Base-by-base conservation (phyloP, 1,140 invertebrate genomes). In the Brachionus paranguensis region DNA sequence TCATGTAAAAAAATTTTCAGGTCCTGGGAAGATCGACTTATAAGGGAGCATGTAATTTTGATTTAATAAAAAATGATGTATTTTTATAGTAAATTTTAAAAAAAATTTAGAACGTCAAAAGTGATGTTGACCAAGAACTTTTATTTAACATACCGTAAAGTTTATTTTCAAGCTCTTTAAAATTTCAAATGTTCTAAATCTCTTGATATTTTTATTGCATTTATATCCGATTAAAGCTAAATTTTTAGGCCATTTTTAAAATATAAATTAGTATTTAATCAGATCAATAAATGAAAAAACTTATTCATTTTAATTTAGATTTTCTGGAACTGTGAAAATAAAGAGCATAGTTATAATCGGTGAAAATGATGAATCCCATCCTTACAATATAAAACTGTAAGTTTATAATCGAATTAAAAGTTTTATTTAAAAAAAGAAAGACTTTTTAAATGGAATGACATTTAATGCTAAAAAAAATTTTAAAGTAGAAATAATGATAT, bases 111-210 rank as follows among this genome's bases (percentile, higher is more conserved):
- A 33, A 33, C 29, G 96, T 98, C 0, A 93, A 97, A 90, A 97
- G 95, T 91, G 96, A 97, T 92, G 93, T 92, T 11, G 96, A 98
- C 91, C 93, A 95, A 89, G 96, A 98, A 90, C 90, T 98, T 5
- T 89, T 98, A 0, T 96, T 98, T 87, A 97, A 97, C 89, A 95
- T 98, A 87, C 96, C 96, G 92, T 93, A 90, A 91, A 79, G 55
- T 33, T 65, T 84, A 50, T 14, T 84, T 33, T 33, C 29, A 33
- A 33, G 5, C 29, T 33, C 5, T 33, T 33, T 33, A 33, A 33
- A 33, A 33, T 33, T 33, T 33, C 1, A 33, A 33, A 33, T 33
- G 29, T 4, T 33, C 29, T 33, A 33, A 33, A 33, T 3, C 29
- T 33, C 29, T 33, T 33, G 29, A 33, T 33, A 33, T 33, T 33